Evolutionary conservation across 2,113 vertebrate species (phyloP), one percentile per base, ranked within the genome.

Genomic region (Anoplopoma fimbria): DNA sequence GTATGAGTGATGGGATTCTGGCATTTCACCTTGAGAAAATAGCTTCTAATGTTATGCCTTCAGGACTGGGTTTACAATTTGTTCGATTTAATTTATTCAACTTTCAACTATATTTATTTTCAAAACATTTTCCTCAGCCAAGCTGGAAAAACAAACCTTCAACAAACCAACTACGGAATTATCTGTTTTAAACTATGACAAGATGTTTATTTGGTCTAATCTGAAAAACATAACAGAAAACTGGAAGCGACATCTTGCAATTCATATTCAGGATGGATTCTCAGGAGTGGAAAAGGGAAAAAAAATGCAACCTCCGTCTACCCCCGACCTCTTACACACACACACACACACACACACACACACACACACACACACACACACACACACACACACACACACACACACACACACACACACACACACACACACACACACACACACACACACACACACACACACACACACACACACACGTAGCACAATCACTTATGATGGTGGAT

Each of bases 401-500:
- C 38, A 53, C 34, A 29, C 49, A 33, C 9, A 42, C 40, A 33
- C 49, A 67, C 31, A 69, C 40, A 72, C 34, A 21, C 31, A n/a
- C 45, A 75, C 58, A 55, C 55, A 60, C 64, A 51, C 67, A 47
- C n/a, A 63, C 72, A 69, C 65, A 69, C 60, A 73, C 21, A 51
- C 45, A 42, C 68, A 61, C 67, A 38, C 23, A 60, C 72, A 65
- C 65, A 75, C 53, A 75, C 47, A 49, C 45, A 19, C 45, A 47
- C 45, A 21, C 45, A 19, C 47, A 49, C 51, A 75, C 40, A 55
- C 36, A 31, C 58, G 40, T 4, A 60, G 13, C 77, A 60, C 27
- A 79, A 82, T 80, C 81, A 25, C 70, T 91, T 68, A 70, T 78
- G 6, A 71, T 69, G 53, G 77, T 74, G 84, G 85, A 79, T 78